Percentiles rank a stretch among this genome's conserved stretches.
Conservation (phyloP, 2,113 vertebrate species). For the Ifrita kowaldi region DNA sequence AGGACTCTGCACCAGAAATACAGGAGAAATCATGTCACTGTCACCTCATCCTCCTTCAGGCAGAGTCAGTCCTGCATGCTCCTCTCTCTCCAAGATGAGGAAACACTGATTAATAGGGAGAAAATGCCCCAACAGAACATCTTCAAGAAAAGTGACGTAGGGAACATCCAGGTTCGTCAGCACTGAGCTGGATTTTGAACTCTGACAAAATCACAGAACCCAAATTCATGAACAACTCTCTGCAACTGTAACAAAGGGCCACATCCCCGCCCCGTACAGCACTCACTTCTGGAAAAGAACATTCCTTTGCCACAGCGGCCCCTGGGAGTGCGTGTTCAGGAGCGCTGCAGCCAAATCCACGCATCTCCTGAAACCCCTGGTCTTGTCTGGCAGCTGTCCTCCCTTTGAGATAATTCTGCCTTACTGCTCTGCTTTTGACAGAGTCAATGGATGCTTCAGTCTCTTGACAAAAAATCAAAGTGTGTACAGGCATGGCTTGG, state of each 20-base stretch:
- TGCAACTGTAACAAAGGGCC: not conserved
- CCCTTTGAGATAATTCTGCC: not conserved
- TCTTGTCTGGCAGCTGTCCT: not conserved
- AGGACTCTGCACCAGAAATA: not conserved
- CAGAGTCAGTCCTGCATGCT: not conserved
- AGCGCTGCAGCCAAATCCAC: not conserved
- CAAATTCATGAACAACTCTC: not conserved
- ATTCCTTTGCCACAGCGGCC: not conserved
- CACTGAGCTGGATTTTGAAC: not conserved
- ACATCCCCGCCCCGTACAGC: fast-evolving
- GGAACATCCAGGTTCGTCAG: not conserved
- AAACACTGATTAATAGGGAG: not conserved
- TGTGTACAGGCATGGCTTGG: not conserved
- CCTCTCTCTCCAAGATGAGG: not conserved
- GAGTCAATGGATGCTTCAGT: not conserved
- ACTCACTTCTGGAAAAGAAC: not conserved
- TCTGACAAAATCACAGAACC: not conserved
- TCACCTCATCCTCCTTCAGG: not conserved
- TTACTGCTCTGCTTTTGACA: not conserved
- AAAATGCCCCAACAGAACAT: not conserved
- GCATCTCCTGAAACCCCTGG: fast-evolving
- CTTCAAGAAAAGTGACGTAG: fast-evolving
- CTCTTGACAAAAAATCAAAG: not conserved
- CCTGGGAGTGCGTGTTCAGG: not conserved
- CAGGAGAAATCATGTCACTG: not conserved